Evolutionary conservation across 1,140 invertebrate species (phyloP).

Genomic region (Micrasema minimum): DNA sequence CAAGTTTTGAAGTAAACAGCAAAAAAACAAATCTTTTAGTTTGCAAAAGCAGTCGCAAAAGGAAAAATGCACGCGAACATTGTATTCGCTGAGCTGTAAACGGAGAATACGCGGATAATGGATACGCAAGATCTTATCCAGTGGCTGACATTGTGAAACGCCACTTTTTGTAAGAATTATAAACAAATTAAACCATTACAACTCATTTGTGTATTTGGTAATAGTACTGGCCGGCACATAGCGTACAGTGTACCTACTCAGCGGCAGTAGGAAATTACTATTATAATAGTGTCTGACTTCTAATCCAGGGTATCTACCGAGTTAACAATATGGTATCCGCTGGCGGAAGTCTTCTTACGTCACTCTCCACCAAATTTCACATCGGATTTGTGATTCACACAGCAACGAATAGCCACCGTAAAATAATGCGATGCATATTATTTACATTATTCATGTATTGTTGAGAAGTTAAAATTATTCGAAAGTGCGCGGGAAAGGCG

Average conservation of each 20-base stretch:
- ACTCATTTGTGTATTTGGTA: conserved; percentile 9
- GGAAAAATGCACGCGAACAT: not conserved
- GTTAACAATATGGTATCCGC: not conserved
- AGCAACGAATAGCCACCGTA: not conserved
- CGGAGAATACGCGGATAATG: conserved; percentile 20
- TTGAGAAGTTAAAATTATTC: no score
- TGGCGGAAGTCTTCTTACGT: not conserved
- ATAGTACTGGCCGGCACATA: conserved; percentile 3
- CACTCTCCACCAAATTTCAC: not conserved
- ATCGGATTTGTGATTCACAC: not conserved
- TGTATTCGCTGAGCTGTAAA: conserved; percentile 5
- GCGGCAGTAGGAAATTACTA: no score
- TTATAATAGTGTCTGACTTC: no score
- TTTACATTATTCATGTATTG: no score
- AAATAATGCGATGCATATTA: no score
- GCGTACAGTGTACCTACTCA: no score
- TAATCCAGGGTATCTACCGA: no score
- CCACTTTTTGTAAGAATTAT: not conserved
- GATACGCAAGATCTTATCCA: conserved; percentile 22
- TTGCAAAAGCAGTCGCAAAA: not conserved
- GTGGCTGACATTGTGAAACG: not conserved
- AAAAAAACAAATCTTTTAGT: no score
- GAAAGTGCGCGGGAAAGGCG: no score
- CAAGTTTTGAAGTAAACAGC: no score
- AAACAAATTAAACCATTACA: conserved; percentile 17